These are phyloP conservation scores for Nomada goodeniana DNA, from an alignment of 2,888 invertebrate genomes.

Conservation along the genomic window DNA sequence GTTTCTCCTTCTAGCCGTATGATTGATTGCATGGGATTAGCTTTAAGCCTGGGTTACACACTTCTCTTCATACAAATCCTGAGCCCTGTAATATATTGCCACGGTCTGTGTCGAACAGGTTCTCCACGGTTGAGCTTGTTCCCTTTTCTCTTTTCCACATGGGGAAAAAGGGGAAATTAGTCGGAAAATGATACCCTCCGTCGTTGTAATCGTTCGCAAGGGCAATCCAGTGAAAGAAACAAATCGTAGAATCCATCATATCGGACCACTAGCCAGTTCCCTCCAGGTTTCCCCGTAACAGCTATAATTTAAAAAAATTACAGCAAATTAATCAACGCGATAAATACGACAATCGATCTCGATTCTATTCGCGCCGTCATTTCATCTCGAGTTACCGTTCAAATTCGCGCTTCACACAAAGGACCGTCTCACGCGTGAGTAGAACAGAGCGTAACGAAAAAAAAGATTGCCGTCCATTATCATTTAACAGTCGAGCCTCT, in stretches of 20 bases:
- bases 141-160: constrained; percentile 52
- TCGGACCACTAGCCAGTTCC: neutral
- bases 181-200: constrained; percentile 70
- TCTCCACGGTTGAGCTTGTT: constrained; percentile 65
- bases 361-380: neutral
- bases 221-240: constrained; percentile 46
- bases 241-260: constrained; percentile 48
- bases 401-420: neutral
- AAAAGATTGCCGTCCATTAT: constrained; percentile 34
- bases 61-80: constrained; percentile 83
- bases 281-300: neutral
- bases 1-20: constrained; percentile 72
- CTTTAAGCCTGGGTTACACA: constrained; percentile 83
- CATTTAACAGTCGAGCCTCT: constrained; percentile 28
- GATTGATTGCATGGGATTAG: constrained; percentile 82
- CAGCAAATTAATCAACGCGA: neutral
- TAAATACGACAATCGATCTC: neutral
- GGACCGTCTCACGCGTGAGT: neutral
- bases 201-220: constrained; percentile 57
- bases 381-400: neutral
- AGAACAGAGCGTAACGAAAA: neutral
- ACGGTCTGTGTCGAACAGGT: constrained; percentile 80
- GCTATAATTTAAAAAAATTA: neutral
- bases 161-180: constrained; percentile 71
- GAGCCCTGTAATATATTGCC: constrained; percentile 82